These are phyloP conservation scores for Ammodramus savannarum DNA, from an alignment of 2,113 vertebrate genomes.

Conservation along the genomic window DNA sequence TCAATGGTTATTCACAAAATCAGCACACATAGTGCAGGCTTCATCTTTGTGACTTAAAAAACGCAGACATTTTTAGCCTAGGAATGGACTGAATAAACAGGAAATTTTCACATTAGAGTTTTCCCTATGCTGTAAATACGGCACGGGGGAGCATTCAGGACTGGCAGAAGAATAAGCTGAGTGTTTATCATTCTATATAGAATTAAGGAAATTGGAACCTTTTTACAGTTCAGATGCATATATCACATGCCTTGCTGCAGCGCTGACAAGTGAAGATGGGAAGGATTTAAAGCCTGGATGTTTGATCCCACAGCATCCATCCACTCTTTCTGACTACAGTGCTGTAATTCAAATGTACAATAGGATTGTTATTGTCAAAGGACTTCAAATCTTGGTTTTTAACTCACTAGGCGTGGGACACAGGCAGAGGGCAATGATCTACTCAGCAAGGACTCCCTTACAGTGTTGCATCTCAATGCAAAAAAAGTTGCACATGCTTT, in stretches of 20 bases:
- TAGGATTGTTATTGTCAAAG: neutral
- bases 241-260: fast-evolving
- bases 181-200: neutral
- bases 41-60: neutral
- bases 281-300: neutral
- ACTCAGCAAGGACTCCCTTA: neutral
- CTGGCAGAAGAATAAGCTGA: neutral
- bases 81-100: neutral
- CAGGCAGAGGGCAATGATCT: neutral
- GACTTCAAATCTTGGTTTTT: neutral
- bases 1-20: neutral
- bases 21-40: neutral
- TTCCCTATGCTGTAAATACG: neutral
- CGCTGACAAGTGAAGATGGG: neutral
- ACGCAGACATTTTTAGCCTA: neutral
- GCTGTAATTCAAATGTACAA: neutral
- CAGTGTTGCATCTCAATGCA: neutral
- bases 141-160: neutral
- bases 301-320: neutral
- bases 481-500: neutral
- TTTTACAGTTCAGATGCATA: neutral
- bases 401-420: neutral
- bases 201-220: neutral
- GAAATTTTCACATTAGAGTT: neutral
- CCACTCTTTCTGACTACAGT: fast-evolving